These are phyloP conservation scores for Oryzias celebensis DNA, from an alignment of 2,113 vertebrate genomes.

Conservation along the genomic window DNA sequence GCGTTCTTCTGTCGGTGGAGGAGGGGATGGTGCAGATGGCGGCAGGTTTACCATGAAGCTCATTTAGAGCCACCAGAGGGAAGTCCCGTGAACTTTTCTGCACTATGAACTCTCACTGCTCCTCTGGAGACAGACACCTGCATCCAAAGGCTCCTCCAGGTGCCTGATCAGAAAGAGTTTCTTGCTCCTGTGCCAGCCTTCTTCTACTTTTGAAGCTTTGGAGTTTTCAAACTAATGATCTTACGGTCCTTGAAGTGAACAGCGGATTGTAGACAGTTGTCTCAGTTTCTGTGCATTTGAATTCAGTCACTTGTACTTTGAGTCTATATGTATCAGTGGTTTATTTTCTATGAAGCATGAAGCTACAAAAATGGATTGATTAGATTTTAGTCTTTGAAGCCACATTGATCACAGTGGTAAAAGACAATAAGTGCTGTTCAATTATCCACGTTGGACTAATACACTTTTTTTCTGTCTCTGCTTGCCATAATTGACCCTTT, in stretches of 20 bases:
- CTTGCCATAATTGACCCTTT: constrained; percentile 36
- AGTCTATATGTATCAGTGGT: constrained; percentile 3
- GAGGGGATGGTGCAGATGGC: constrained; percentile 72
- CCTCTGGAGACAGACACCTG: not conserved
- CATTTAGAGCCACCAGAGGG: constrained; percentile 61
- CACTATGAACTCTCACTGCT: constrained; percentile 1
- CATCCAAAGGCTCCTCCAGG: constrained; percentile 2
- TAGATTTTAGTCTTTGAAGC: no score
- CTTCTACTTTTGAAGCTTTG: constrained; percentile 34
- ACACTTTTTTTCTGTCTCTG: constrained; percentile 27
- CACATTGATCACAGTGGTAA: not conserved
- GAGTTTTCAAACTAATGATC: constrained; percentile 32
- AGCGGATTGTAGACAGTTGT: constrained; percentile 22
- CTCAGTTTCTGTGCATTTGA: constrained; percentile 17
- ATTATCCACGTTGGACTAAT: constrained; percentile 16
- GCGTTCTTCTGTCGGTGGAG: constrained; percentile 70
- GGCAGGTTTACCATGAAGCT: constrained; percentile 82
- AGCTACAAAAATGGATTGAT: not conserved
- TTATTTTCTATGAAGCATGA: constrained; percentile 23
- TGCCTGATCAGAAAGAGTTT: constrained; percentile 13
- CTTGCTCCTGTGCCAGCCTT: constrained; percentile 14
- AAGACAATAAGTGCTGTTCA: constrained; percentile 39
- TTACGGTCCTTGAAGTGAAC: constrained; percentile 18
- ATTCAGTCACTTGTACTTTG: constrained; percentile 8
- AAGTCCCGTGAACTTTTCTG: constrained; percentile 9